Evolutionary conservation across 1,140 invertebrate species (phyloP).

Genomic region (Delia radicum): DNA sequence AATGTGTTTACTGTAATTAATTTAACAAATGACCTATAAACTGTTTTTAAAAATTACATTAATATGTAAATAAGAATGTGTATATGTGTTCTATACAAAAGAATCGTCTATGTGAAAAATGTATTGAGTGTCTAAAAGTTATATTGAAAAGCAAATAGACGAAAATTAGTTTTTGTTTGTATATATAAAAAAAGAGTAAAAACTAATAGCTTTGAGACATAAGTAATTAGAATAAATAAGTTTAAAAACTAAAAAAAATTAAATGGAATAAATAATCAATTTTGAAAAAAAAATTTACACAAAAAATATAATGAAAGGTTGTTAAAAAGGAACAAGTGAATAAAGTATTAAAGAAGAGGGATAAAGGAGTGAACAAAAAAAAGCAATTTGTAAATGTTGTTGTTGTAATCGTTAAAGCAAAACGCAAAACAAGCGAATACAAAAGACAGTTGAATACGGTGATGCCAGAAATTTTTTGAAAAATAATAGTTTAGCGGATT

Average conservation of each 20-base stretch:
- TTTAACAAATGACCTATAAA: not conserved
- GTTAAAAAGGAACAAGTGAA: slow-evolving; percentile 1
- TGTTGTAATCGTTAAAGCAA: slow-evolving; percentile 18
- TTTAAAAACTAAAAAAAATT: not conserved
- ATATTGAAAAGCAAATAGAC: slow-evolving; percentile 4
- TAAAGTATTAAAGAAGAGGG: not conserved
- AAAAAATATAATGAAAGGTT: not conserved
- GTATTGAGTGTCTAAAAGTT: not conserved
- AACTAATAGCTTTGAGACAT: too few species aligned
- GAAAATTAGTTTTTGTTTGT: not conserved
- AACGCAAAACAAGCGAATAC: slow-evolving; percentile 22
- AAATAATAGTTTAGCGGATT: too few species aligned
- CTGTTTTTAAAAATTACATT: too few species aligned
- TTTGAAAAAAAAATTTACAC: not conserved
- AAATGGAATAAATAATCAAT: not conserved
- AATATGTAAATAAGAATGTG: not conserved
- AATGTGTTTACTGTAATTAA: not conserved
- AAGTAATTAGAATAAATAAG: too few species aligned
- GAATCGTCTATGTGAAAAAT: not conserved
- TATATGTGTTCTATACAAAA: not conserved
- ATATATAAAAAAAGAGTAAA: not conserved
- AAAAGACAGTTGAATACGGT: not conserved
- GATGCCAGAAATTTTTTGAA: not conserved
- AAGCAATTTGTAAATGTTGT: slow-evolving; percentile 10
- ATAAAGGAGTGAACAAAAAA: not conserved